phyloP scores from a whole-genome alignment of 2,888 invertebrate species.

The Venusia cambrica region DNA sequence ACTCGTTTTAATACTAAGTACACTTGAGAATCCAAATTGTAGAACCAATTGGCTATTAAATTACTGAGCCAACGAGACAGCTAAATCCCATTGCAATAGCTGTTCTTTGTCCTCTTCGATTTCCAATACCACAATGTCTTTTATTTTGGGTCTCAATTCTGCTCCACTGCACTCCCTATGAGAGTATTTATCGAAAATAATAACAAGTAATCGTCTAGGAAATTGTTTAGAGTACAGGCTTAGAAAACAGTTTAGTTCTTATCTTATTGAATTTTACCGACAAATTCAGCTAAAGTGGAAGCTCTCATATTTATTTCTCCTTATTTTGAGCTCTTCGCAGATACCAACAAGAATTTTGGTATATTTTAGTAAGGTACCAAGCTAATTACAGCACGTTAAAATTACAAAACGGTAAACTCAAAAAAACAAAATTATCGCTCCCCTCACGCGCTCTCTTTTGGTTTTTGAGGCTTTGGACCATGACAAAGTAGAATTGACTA shows the following conservation, averaged over 20 bases:
- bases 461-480: background rate
- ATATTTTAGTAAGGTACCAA: too few species aligned
- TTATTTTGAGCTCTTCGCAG: too few species aligned
- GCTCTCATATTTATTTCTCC: too few species aligned
- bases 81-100: conserved; percentile 19
- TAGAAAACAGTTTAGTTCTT: too few species aligned
- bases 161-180: conserved; percentile 17
- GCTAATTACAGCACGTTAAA: too few species aligned
- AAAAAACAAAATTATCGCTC: too few species aligned
- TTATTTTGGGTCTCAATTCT: conserved; percentile 21
- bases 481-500: conserved; percentile 5
- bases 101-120: conserved; percentile 25
- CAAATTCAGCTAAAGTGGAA: too few species aligned
- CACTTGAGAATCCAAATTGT: too few species aligned
- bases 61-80: conserved; percentile 21
- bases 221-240: conserved; percentile 11
- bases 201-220: conserved; percentile 17
- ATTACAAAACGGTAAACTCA: too few species aligned
- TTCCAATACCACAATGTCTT: conserved; percentile 25
- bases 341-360: too few species aligned
- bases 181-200: conserved; percentile 25
- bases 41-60: conserved; percentile 19
- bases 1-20: too few species aligned
- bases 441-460: too few species aligned
- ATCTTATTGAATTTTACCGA: background rate